phyloP scores from a whole-genome alignment of 2,888 invertebrate genomes.

The Himalopsyche anomala region DNA sequence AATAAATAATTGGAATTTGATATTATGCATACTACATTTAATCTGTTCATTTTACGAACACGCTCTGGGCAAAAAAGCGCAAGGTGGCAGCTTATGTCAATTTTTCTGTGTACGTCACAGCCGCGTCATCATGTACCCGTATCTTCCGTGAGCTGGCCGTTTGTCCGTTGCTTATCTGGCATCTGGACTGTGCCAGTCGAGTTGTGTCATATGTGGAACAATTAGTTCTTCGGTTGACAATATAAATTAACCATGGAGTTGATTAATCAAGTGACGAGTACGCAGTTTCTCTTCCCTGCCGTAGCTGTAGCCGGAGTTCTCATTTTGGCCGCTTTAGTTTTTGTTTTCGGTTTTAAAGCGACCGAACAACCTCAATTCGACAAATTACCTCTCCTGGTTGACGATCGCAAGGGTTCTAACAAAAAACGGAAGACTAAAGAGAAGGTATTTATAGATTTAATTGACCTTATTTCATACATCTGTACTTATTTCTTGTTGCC shows the following conservation, averaged over 20 bases:
- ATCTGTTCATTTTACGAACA: conserved; percentile 49
- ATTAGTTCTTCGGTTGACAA: conserved; percentile 51
- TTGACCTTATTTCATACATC: conserved; percentile 61
- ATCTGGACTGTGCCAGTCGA: conserved; percentile 60
- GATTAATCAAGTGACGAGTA: conserved; percentile 77
- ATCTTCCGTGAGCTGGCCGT: conserved; percentile 72
- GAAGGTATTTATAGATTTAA: conserved; percentile 77
- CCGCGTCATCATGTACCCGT: conserved; percentile 82
- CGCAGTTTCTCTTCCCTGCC: conserved; percentile 77
- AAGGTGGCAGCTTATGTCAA: conserved; percentile 61
- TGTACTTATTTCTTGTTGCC: conserved; percentile 68
- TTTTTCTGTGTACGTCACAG: conserved; percentile 78
- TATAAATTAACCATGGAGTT: conserved; percentile 75
- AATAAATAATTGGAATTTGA: too few relatives aligned
- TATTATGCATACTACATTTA: too few relatives aligned
- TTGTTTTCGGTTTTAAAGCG: conserved; percentile 87
- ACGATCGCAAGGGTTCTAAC: conserved; percentile 82
- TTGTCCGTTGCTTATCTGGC: conserved; percentile 60
- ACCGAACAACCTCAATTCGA: conserved; percentile 89
- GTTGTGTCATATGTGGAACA: conserved; percentile 67
- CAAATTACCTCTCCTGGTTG: conserved; percentile 80
- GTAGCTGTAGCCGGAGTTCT: conserved; percentile 81
- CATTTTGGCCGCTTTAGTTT: conserved; percentile 84
- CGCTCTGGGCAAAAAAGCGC: conserved; percentile 53
- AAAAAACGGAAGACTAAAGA: conserved; percentile 85